A percentile compares a stretch with the other conserved stretches of the same genome.
Evolutionary conservation across 2,888 invertebrate genomes (phyloP).

Genomic region (Lacanobia oleracea): DNA sequence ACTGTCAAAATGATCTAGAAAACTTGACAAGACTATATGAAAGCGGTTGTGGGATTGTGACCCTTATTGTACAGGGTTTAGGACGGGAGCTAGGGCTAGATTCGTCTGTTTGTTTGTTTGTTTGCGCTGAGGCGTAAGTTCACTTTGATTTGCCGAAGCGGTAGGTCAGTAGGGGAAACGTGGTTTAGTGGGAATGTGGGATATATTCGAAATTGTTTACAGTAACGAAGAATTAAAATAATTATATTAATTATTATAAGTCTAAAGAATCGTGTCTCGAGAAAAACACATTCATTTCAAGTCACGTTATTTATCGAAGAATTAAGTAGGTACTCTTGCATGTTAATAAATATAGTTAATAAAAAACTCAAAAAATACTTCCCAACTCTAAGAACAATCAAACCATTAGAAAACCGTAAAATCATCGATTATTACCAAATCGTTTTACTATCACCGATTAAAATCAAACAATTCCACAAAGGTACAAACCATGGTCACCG

Average conservation of each 20-base stretch:
- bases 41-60: conserved; percentile 52
- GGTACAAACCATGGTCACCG: conserved; percentile 67
- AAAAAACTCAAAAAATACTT: too few species aligned
- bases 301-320: too few species aligned
- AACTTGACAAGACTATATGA: conserved; percentile 70
- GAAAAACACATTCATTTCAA: too few species aligned
- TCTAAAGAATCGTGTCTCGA: too few species aligned
- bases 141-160: conserved; percentile 78
- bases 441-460: not conserved
- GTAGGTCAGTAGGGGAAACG: conserved; percentile 75
- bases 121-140: conserved; percentile 73
- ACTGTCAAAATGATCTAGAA: conserved; percentile 83
- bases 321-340: too few species aligned
- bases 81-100: conserved; percentile 52
- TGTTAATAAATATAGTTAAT: too few species aligned
- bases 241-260: too few species aligned
- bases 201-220: not conserved
- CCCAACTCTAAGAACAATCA: not conserved
- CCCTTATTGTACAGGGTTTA: conserved; percentile 36
- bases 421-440: conserved; percentile 5
- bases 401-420: not conserved
- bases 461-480: not conserved
- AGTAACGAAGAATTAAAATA: too few species aligned
- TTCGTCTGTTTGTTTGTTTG: conserved; percentile 69
- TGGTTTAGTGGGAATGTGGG: conserved; percentile 23